Evolutionary conservation across 2,888 invertebrate genomes (phyloP).

Genomic region (Hofmannophila pseudospretella): DNA sequence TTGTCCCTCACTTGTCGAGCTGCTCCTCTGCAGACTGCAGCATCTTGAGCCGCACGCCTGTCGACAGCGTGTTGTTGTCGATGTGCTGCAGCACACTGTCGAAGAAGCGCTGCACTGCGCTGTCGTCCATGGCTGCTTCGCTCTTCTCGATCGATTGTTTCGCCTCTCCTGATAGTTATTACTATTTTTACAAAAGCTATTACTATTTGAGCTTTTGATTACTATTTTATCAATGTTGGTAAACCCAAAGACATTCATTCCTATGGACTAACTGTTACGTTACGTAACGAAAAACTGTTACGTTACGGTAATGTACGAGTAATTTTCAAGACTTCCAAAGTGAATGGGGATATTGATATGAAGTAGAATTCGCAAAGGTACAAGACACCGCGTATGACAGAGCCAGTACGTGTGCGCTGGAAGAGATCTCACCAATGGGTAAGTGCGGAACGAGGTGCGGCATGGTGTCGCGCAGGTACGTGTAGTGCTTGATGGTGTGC

Average conservation of each 20-base stretch:
- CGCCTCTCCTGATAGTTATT: conserved; percentile 44
- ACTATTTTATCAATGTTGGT: too few relatives aligned
- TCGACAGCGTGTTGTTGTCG: conserved; percentile 81
- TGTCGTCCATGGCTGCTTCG: conserved; percentile 66
- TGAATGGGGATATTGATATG: too few relatives aligned
- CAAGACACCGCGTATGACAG: too few relatives aligned
- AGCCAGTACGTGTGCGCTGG: too few relatives aligned
- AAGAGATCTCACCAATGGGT: conserved; percentile 76
- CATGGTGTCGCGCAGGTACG: conserved; percentile 94
- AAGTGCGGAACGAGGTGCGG: conserved; percentile 90
- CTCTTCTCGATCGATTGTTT: conserved; percentile 49
- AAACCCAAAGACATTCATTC: too few relatives aligned
- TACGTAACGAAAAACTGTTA: too few relatives aligned
- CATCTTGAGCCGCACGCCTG: conserved; percentile 76
- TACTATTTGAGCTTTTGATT: too few relatives aligned
- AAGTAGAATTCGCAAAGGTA: too few relatives aligned
- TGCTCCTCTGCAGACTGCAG: conserved; percentile 82
- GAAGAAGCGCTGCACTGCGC: conserved; percentile 84
- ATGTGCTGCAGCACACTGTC: conserved; percentile 85
- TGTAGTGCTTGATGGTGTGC: conserved; percentile 95
- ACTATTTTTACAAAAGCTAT: too few relatives aligned
- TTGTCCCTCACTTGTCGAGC: conserved; percentile 77
- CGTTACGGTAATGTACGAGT: too few relatives aligned
- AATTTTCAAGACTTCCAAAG: too few relatives aligned
- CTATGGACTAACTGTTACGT: too few relatives aligned